Percentiles rank a stretch among this genome's conserved stretches.
Evolutionary conservation across 2,888 invertebrate species (phyloP).

Genomic region (Netelia inedita): DNA sequence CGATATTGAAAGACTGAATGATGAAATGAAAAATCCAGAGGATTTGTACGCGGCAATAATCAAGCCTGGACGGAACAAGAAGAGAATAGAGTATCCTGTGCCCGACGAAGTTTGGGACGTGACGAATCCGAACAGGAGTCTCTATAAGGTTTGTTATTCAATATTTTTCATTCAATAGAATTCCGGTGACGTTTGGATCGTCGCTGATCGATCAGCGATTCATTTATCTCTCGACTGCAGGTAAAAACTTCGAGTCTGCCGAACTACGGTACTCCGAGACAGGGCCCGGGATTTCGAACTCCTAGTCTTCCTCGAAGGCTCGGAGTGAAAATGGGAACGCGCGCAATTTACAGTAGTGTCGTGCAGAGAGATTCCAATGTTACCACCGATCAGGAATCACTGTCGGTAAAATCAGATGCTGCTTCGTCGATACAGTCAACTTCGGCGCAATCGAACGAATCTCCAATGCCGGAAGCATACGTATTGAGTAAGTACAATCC

Average conservation of each 20-base stretch:
- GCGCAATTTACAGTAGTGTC: slow-evolving; percentile 87
- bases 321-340: slow-evolving; percentile 92
- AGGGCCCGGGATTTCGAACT: slow-evolving; percentile 78
- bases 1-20: slow-evolving; percentile 79
- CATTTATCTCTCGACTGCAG: slow-evolving; percentile 67
- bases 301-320: slow-evolving; percentile 86
- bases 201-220: not conserved
- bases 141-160: slow-evolving; percentile 75
- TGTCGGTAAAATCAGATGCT: slow-evolving; percentile 82
- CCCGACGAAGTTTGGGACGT: slow-evolving; percentile 82
- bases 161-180: not conserved
- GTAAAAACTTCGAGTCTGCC: slow-evolving; percentile 82
- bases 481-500: slow-evolving; percentile 85
- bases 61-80: slow-evolving; percentile 79
- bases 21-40: slow-evolving; percentile 85
- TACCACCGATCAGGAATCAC: slow-evolving; percentile 82
- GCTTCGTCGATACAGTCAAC: slow-evolving; percentile 81
- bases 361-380: slow-evolving; percentile 79
- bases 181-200: slow-evolving; percentile 39
- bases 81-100: slow-evolving; percentile 77
- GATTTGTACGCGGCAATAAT: slow-evolving; percentile 85
- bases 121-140: slow-evolving; percentile 76
- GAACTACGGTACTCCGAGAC: slow-evolving; percentile 80
- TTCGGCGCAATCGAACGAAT: slow-evolving; percentile 82
- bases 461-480: slow-evolving; percentile 86